These are phyloP conservation scores for Illadopsis cleaveri DNA, from an alignment of 2,113 vertebrate genomes.

Conservation along the genomic window DNA sequence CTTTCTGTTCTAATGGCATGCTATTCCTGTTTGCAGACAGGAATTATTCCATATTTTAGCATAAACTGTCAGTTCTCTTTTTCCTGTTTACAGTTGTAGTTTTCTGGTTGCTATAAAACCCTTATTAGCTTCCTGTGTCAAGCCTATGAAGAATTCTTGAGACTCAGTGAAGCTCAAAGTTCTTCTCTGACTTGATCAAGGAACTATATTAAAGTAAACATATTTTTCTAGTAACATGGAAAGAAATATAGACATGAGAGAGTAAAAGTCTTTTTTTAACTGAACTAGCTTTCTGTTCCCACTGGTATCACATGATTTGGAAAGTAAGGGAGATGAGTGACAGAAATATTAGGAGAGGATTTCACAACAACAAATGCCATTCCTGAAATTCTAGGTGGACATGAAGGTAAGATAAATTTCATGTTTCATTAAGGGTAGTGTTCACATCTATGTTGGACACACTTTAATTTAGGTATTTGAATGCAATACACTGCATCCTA, in stretches of 20 bases:
- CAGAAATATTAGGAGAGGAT: not conserved
- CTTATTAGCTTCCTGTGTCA: not conserved
- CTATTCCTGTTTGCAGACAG: not conserved
- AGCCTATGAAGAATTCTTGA: not conserved
- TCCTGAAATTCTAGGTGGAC: not conserved
- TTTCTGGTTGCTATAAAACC: not conserved
- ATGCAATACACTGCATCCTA: not conserved
- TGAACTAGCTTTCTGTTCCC: not conserved
- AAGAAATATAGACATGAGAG: not conserved
- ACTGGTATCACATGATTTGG: not conserved
- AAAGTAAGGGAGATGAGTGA: not conserved
- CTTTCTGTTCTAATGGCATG: not conserved
- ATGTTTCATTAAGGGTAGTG: accelerated
- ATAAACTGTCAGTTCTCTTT: not conserved
- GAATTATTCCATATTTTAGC: not conserved
- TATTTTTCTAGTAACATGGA: not conserved
- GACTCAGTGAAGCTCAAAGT: not conserved
- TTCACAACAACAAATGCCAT: not conserved
- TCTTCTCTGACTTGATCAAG: not conserved
- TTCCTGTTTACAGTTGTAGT: not conserved
- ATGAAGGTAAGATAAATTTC: not conserved
- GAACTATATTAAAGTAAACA: not conserved
- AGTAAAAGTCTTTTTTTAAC: not conserved
- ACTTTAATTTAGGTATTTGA: not conserved
- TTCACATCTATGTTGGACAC: not conserved